Evolutionary conservation across 2,797 vertebrate genomes (phyloP), one percentile per base, ranked within the genome.

Genomic region (Neoniphon sammara): DNA sequence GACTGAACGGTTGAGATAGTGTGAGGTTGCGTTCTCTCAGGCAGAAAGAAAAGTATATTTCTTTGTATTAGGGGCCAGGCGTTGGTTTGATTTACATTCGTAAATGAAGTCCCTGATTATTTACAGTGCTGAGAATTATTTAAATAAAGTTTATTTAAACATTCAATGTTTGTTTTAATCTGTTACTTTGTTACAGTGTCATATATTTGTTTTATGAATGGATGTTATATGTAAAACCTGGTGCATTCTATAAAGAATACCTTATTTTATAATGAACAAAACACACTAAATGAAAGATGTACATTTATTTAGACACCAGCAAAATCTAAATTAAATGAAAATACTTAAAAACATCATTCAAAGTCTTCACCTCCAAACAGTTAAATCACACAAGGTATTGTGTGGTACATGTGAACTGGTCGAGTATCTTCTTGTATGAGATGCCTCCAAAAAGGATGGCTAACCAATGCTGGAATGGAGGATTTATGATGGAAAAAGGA

Each of bases 381-480:
- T 46, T 30, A 47, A 34, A 61, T 61, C 57, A 68, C 60, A 83
- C 70, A 62, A 34, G 23, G 30, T 46, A 63, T 60, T 62, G 14
- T 53, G 21, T 70, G 36, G 36, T 62, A 59, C 31, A 14, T 27
- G 42, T 68, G 39, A 31, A 62, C 66, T 71, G 44, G 30, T 53
- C 81, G 54, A 75, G 34, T 56, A 23, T 72, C 14, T 49, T 59
- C 23, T 52, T 60, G 54, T 66, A 36, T 39, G 36, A 52, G 21
- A 71, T 21, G 1, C 27, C 23, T 70, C 70, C 72, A 20, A 46
- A 62, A 77, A 74, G 68, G 61, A 72, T 66, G n/a, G 52, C 15
- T 5, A 62, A 82, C 65, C 78, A 54, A 77, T 49, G 66, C 63
- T 87, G 91, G 88, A 91, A 91, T 87, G 87, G 82, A 88, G 89